Conservation (phyloP, 2,113 vertebrate species). For the Hemiprocne comata region DNA sequence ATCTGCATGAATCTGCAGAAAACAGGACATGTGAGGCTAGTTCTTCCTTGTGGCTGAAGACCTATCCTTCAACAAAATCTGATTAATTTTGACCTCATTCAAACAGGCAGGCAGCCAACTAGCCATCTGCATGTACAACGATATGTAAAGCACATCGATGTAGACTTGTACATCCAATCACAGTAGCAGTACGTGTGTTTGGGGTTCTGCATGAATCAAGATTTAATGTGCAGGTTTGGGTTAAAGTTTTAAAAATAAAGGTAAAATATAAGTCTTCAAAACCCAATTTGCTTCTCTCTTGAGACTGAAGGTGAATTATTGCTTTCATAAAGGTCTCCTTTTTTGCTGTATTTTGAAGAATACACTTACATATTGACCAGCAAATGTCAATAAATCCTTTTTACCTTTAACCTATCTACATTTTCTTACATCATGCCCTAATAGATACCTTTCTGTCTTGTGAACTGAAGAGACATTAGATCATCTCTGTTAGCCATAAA, state of each 20-base stretch:
- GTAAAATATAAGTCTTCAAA: not conserved
- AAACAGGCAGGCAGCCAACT: not conserved
- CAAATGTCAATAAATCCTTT: not conserved
- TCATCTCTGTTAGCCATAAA: not conserved
- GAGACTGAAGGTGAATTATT: not conserved
- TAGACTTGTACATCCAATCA: not conserved
- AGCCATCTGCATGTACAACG: not conserved
- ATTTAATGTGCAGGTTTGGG: not conserved
- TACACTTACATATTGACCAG: not conserved
- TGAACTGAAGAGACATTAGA: not conserved
- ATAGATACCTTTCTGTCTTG: not conserved
- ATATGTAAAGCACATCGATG: not conserved
- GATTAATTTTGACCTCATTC: not conserved
- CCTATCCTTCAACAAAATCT: not conserved
- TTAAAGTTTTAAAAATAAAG: not conserved
- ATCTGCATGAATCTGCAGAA: not conserved
- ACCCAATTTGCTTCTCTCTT: not conserved
- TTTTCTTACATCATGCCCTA: not conserved
- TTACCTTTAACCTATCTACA: not conserved
- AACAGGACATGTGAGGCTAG: not conserved
- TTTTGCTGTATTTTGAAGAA: not conserved
- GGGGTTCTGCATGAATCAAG: not conserved
- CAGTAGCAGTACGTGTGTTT: not conserved
- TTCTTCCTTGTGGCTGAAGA: not conserved
- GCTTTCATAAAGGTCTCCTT: not conserved